phyloP scores from a whole-genome alignment of 64 coral and sea anemone genomes.

The Pocillopora damicornis region DNA sequence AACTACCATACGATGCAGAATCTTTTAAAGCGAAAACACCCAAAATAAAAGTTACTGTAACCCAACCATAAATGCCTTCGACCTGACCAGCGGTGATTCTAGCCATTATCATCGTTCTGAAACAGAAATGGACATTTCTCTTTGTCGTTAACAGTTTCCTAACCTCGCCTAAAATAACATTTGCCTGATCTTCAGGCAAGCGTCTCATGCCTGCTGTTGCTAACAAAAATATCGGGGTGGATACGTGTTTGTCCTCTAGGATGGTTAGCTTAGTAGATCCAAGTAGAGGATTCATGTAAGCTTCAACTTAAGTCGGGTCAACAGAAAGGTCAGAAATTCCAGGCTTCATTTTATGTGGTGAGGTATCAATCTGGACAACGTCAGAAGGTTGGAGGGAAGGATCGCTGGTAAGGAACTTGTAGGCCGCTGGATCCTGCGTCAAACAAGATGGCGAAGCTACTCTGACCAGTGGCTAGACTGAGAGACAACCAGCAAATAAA shows the following conservation, averaged over 20 bases:
- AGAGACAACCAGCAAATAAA: too few relatives aligned
- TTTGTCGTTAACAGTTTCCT: conserved; percentile 16
- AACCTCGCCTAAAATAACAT: conserved; percentile 14
- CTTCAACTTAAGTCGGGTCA: not conserved
- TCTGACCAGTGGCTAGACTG: too few relatives aligned
- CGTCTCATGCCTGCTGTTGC: conserved; percentile 13
- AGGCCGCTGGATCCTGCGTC: too few relatives aligned
- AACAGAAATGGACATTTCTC: conserved; percentile 9
- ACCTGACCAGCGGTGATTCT: not conserved
- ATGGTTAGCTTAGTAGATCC: not conserved
- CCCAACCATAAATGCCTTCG: conserved; percentile 47
- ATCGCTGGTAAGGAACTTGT: not conserved
- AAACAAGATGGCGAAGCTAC: too few relatives aligned
- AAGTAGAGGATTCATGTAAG: not conserved
- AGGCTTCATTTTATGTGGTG: not conserved
- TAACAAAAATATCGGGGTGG: not conserved
- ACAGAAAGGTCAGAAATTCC: not conserved
- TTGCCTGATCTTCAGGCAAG: not conserved
- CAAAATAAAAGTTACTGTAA: conserved; percentile 33
- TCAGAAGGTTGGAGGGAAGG: not conserved
- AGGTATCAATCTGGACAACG: not conserved
- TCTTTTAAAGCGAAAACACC: not conserved
- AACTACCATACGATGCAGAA: not conserved
- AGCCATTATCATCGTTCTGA: not conserved
- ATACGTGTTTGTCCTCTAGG: not conserved